A percentile compares a stretch with the other conserved stretches of the same genome.
These are phyloP conservation scores for Sterna hirundo DNA, from an alignment of 2,113 vertebrate species.

Conservation along the genomic window DNA sequence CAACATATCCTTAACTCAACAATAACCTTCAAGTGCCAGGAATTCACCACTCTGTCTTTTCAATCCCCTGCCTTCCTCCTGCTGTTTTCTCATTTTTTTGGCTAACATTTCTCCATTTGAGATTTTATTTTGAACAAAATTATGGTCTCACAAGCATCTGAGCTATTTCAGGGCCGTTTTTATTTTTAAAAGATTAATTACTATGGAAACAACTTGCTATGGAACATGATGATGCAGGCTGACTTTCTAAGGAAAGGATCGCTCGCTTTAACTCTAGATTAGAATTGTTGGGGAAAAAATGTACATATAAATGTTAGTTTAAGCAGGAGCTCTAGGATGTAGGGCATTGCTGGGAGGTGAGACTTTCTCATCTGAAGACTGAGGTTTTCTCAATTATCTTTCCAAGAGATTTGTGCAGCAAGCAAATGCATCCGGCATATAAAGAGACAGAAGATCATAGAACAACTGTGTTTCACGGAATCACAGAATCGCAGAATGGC, in stretches of 20 bases:
- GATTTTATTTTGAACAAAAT: not conserved
- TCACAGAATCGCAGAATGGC: not conserved
- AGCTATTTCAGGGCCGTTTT: not conserved
- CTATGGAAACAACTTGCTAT: not conserved
- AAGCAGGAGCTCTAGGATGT: not conserved
- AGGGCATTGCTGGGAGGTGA: not conserved
- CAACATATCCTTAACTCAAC: not conserved
- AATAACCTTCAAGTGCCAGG: not conserved
- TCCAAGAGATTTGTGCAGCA: not conserved
- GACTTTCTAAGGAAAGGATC: not conserved
- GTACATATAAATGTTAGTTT: not conserved
- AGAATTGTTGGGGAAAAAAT: not conserved
- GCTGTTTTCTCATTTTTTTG: not conserved
- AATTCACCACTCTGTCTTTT: not conserved
- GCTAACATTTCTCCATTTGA: fast-evolving
- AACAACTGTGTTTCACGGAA: not conserved
- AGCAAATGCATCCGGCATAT: not conserved
- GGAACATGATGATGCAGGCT: not conserved
- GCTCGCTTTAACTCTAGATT: not conserved
- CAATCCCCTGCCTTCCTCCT: not conserved
- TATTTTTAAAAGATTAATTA: not conserved
- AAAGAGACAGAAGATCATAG: not conserved
- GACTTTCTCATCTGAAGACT: not conserved
- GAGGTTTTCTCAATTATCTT: not conserved
- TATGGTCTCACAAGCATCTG: not conserved